phyloP scores from a whole-genome alignment of 2,888 invertebrate species.

The Sicus ferrugineus region DNA sequence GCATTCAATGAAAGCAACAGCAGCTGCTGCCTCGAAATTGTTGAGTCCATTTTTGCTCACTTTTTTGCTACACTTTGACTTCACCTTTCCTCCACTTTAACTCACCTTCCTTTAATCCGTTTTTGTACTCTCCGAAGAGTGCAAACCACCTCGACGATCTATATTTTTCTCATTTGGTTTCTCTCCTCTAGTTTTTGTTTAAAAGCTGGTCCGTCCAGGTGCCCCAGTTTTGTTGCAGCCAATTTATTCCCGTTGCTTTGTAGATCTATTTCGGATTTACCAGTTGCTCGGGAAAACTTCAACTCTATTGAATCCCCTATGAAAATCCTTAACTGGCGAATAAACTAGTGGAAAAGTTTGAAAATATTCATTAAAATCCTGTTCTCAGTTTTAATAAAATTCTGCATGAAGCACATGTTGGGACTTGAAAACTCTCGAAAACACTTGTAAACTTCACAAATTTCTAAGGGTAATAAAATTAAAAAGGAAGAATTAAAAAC shows the following conservation, averaged over 20 bases:
- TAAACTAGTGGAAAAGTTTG: too few species aligned
- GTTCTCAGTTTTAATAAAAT: too few species aligned
- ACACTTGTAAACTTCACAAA: too few species aligned
- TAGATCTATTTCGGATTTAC: too few species aligned
- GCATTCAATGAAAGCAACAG: slow-evolving; percentile 1
- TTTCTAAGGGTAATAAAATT: too few species aligned
- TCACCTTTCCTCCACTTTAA: background rate
- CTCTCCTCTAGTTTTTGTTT: background rate
- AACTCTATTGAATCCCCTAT: too few species aligned
- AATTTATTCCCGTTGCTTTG: background rate
- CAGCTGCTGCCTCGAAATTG: slow-evolving; percentile 7
- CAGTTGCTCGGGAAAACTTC: too few species aligned
- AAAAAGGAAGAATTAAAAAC: too few species aligned
- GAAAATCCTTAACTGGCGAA: too few species aligned
- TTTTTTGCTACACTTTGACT: background rate
- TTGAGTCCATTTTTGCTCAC: background rate
- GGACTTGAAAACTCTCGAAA: too few species aligned
- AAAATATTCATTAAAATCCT: too few species aligned
- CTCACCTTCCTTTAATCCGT: background rate
- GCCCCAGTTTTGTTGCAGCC: background rate
- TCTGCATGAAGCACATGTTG: too few species aligned
- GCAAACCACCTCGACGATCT: slow-evolving; percentile 18
- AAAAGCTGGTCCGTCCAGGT: background rate
- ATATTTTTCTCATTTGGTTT: slow-evolving; percentile 6
- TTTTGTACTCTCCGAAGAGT: background rate